These are phyloP conservation scores for Mesorhabditis sp. DNA, from an alignment of 2,888 invertebrate species.

Conservation along the genomic window DNA sequence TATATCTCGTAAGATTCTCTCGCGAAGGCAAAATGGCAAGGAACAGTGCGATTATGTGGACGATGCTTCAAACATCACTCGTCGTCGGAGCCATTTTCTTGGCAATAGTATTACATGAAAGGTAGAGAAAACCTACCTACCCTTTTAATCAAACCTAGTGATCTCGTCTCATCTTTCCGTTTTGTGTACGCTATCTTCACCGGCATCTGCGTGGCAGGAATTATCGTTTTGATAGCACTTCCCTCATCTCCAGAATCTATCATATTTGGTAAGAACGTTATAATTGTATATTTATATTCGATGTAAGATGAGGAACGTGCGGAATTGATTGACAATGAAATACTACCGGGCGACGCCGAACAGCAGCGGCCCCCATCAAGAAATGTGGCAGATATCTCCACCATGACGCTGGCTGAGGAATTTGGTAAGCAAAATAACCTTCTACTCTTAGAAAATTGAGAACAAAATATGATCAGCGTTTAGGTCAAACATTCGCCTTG, in stretches of 20 bases:
- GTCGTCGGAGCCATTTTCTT: slow-evolving; percentile 26
- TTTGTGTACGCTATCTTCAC: slow-evolving; percentile 30
- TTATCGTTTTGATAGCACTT: slow-evolving; percentile 18
- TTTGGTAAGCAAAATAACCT: not conserved
- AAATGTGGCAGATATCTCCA: too few species aligned
- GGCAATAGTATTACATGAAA: slow-evolving; percentile 10
- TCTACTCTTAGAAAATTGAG: too few species aligned
- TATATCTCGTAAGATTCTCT: slow-evolving; percentile 26
- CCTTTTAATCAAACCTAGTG: slow-evolving; percentile 17
- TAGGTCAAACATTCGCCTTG: slow-evolving; percentile 69
- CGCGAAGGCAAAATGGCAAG: slow-evolving; percentile 27
- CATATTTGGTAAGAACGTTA: not conserved
- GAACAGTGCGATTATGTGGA: slow-evolving; percentile 39
- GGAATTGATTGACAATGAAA: too few species aligned
- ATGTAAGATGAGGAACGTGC: too few species aligned
- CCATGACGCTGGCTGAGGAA: not conserved
- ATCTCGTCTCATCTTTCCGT: slow-evolving; percentile 20
- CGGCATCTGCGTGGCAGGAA: slow-evolving; percentile 19
- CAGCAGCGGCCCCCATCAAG: too few species aligned
- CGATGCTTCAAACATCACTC: slow-evolving; percentile 34
- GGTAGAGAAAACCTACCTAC: not conserved
- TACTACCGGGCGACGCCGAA: too few species aligned
- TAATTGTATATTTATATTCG: too few species aligned
- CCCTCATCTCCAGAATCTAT: slow-evolving; percentile 15
- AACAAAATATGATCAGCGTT: not conserved